A percentile compares a stretch with the other conserved stretches of the same genome.
phyloP scores from a whole-genome alignment of 2,797 vertebrate genomes.

The Tarsius wallacei region DNA sequence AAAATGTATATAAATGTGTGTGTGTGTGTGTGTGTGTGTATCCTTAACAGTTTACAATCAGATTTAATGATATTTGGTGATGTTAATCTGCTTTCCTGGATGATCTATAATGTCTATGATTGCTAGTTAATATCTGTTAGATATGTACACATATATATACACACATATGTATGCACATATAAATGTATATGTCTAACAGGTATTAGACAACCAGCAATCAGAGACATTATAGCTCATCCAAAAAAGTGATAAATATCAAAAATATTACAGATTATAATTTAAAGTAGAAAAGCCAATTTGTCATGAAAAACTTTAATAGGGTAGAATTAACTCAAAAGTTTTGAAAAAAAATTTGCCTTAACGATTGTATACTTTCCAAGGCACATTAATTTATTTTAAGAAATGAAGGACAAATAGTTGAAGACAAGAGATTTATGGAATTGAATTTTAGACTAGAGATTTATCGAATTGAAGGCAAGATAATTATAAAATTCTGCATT shows the following conservation, averaged over 20 bases:
- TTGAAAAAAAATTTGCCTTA: background rate
- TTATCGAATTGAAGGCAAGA: background rate
- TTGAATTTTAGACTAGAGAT: background rate
- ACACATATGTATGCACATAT: too few species aligned
- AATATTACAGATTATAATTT: background rate
- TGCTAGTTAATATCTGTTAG: too few species aligned
- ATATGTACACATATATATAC: too few species aligned
- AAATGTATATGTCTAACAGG: background rate
- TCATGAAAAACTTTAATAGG: background rate
- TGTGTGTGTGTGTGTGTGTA: too few species aligned
- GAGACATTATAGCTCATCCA: background rate
- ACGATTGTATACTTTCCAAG: background rate
- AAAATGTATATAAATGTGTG: background rate
- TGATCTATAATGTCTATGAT: too few species aligned
- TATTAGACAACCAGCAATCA: background rate
- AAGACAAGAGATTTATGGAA: background rate
- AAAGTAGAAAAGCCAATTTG: background rate
- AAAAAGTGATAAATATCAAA: background rate
- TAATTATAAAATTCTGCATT: background rate
- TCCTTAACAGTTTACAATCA: too few species aligned
- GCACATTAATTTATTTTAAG: background rate
- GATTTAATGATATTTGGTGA: too few species aligned
- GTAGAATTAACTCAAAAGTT: background rate
- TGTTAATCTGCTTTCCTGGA: too few species aligned
- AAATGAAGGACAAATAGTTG: background rate